A percentile compares a stretch with the other conserved stretches of the same genome.
Conservation (phyloP, 2,888 invertebrate genomes). For the Hirtodrosophila trivittata region DNA sequence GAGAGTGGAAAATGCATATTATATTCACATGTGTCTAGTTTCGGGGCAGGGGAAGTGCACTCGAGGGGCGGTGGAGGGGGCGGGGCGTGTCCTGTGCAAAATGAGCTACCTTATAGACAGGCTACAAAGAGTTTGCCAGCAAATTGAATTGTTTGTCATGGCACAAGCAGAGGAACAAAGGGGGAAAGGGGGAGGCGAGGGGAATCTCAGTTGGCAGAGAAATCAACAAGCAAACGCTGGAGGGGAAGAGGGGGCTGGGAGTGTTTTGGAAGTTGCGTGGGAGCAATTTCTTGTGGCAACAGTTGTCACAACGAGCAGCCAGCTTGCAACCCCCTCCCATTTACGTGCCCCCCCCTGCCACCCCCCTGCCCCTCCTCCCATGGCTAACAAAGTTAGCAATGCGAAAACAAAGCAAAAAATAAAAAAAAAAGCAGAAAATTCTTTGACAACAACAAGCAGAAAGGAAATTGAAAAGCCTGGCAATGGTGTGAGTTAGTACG, state of each 20-base stretch:
- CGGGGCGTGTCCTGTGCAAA: background rate
- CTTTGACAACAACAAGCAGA: constrained; percentile 41
- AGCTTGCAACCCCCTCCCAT: constrained; percentile 2
- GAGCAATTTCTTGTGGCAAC: constrained; percentile 65
- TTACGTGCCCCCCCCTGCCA: background rate
- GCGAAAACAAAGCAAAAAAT: constrained; percentile 31
- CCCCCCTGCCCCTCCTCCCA: background rate
- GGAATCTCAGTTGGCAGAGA: background rate
- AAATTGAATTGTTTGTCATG: constrained; percentile 70
- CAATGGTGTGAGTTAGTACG: constrained; percentile 21
- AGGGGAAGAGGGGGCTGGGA: constrained; percentile 1
- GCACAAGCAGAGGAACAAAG: background rate
- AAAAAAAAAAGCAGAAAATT: constrained; percentile 29
- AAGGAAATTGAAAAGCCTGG: constrained; percentile 69
- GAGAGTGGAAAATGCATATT: constrained; percentile 12
- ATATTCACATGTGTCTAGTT: background rate
- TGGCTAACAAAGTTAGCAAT: constrained; percentile 39
- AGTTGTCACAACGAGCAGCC: constrained; percentile 59
- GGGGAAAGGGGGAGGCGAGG: too few species aligned
- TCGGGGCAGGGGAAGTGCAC: background rate
- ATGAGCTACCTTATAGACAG: constrained; percentile 19
- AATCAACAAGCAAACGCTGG: constrained; percentile 8
- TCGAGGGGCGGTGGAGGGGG: background rate
- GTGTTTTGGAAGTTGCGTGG: constrained; percentile 35
- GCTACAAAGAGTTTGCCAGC: constrained; percentile 40